Base-by-base conservation (phyloP, 2,797 vertebrate genomes). In the Melanotaenia trifasciata region DNA sequence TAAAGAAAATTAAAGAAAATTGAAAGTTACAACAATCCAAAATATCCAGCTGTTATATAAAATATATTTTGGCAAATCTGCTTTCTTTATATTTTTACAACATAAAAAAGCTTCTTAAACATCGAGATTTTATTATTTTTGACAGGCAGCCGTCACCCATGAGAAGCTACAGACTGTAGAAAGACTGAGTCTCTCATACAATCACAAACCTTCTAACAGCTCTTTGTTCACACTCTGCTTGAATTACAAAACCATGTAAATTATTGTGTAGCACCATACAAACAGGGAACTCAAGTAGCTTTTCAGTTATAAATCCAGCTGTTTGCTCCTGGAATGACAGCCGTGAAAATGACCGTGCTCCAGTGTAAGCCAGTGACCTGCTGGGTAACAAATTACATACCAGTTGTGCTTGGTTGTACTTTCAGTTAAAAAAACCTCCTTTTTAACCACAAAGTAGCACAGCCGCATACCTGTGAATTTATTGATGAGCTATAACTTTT, bases 231-330 rank as follows among this genome's bases (percentile, higher is more conserved):
- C 1, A 16, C 20, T 47, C 20, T 47, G 45, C 18, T n/a, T 5
- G 4, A 47, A 18, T 47, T 20, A 5, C 47, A 51, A n/a, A 20
- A 9, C 12, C 13, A 28, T 61, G 38, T 6, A 40, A 13, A 51
- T 51, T 22, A 64, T 35, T 32, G 45, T n/a, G 33, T 11, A 33
- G 62, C 43, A 32, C 51, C 10, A 45, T 26, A 26, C 16, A 32
- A 22, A 63, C 32, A 51, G 30, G 45, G 35, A 64, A 24, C 33
- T 9, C 26, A 63, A 20, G 24, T 32, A 35, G 22, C 10, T 9
- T 38, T 38, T 10, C 36, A 33, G 47, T 13, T 22, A 51, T 53
- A 36, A 65, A 65, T 65, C 63, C 45, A 36, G n/a, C 26, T 11
- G 32, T 65, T 36, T 53, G 20, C 63, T 36, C 2, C 30, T 36